phyloP scores from a whole-genome alignment of 1,140 invertebrate species.

The Tribolium madens region DNA sequence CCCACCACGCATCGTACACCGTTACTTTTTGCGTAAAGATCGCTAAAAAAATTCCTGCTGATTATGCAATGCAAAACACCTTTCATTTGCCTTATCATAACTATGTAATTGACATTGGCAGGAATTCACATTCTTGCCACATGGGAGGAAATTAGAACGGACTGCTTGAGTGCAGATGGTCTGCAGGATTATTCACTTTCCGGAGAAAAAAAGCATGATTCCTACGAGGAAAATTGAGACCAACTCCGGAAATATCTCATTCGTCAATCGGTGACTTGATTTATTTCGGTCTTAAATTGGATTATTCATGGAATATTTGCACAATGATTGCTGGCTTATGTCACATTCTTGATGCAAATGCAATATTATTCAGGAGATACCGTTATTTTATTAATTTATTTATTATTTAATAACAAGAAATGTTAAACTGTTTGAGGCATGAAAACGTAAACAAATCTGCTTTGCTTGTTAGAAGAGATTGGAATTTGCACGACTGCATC shows the following conservation, averaged over 20 bases:
- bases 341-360: not conserved
- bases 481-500: not conserved
- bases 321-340: not conserved
- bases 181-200: not conserved
- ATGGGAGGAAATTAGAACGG: not conserved
- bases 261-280: not conserved
- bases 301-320: not conserved
- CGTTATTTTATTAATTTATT: not conserved
- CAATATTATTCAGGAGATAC: not conserved
- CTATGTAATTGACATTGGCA: not conserved
- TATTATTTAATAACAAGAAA: not conserved
- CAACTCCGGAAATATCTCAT: not conserved
- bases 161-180: too few relatives aligned
- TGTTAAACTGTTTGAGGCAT: not conserved
- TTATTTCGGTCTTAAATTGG: not conserved
- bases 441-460: not conserved
- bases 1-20: not conserved
- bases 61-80: not conserved
- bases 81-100: not conserved
- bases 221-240: not conserved
- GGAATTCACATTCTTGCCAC: not conserved
- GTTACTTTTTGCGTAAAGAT: constrained; percentile 4
- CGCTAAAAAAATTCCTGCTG: not conserved
- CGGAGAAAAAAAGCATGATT: not conserved
- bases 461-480: not conserved